phyloP scores from a whole-genome alignment of 2,888 invertebrate species.

The Agrotis exclamationis region DNA sequence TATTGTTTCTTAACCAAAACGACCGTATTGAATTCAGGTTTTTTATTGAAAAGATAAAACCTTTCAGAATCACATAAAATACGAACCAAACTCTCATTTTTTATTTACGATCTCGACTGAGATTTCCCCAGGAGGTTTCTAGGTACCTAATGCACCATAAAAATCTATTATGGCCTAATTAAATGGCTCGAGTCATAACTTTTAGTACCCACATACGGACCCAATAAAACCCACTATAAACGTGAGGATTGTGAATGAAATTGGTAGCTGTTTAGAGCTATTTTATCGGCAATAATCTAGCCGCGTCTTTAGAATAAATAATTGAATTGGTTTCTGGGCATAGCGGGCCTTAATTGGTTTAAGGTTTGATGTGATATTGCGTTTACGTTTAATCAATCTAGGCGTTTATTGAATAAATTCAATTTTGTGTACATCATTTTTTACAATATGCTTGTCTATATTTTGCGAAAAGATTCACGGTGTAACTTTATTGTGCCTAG shows the following conservation, averaged over 20 bases:
- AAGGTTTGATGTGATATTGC: constrained; percentile 9
- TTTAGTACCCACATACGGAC: constrained; percentile 64
- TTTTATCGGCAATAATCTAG: constrained; percentile 45
- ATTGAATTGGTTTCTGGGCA: constrained; percentile 42
- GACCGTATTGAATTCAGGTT: neutral
- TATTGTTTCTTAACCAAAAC: neutral
- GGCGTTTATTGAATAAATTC: neutral
- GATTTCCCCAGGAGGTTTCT: constrained; percentile 40
- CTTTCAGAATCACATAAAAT: constrained; percentile 33
- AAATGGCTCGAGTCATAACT: constrained; percentile 58
- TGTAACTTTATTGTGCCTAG: neutral
- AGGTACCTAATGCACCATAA: constrained; percentile 51
- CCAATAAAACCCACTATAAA: constrained; percentile 65
- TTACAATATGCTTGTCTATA: neutral
- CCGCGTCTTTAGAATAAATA: constrained; percentile 46
- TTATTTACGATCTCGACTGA: constrained; percentile 47
- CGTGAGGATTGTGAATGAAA: constrained; percentile 56
- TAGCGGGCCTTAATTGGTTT: constrained; percentile 5
- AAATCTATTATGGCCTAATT: constrained; percentile 68
- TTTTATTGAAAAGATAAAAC: constrained; percentile 2
- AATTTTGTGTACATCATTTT: neutral
- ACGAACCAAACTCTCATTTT: constrained; percentile 31
- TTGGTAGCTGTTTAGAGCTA: constrained; percentile 57
- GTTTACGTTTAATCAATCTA: neutral
- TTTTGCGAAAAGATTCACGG: neutral